Evolutionary conservation across 2,888 invertebrate species (phyloP), one percentile per base, ranked within the genome.

Genomic region (Drosophila niveifrons): DNA sequence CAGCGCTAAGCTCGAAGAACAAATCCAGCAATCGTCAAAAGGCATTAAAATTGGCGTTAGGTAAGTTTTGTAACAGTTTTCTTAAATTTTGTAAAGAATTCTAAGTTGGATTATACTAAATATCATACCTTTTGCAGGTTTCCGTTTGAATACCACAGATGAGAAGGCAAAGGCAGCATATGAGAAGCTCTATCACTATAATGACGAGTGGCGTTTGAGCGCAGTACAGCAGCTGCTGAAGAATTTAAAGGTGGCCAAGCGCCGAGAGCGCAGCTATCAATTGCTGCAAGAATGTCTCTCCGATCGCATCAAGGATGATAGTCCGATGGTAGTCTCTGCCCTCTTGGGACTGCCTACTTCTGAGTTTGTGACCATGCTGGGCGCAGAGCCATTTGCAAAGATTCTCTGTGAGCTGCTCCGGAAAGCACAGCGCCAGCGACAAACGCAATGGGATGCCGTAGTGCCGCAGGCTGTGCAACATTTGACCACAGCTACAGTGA

Each of bases 121-220:
- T 39, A 7, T 4, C 7, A 4, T 13, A n/a, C 1, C 2, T 10
- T 6, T 23, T 23, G 1, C 47, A 80, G 94, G 93, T 13, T 94
- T 94, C 71, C 94, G 94, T 68, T 93, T 94, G 0, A 94, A 94
- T 44, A 93, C 94, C 0, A 92, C 93, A 0, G 94, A 94, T 68
- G 91, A 94, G 10, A 93, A 93, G 51, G 93, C 93, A 0, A 93
- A 93, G 39, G 93, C 94, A 57, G 93, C 96, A 0, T 95, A 95
- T 80, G 94, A 96, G 88, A 95, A 95, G 75, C 91, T 97, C 0
- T 96, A 96, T 82, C 96, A 98, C 91, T 93, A 95, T 0, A 95
- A 94, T 81, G 91, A 95, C 0, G 92, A 94, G 50, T 93, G 96
- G 57, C 94, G 98, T 73, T 92, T 94, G 2, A 93, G 94, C 82